Conservation (phyloP, 2,888 invertebrate genomes). For the Beris morrisii region DNA sequence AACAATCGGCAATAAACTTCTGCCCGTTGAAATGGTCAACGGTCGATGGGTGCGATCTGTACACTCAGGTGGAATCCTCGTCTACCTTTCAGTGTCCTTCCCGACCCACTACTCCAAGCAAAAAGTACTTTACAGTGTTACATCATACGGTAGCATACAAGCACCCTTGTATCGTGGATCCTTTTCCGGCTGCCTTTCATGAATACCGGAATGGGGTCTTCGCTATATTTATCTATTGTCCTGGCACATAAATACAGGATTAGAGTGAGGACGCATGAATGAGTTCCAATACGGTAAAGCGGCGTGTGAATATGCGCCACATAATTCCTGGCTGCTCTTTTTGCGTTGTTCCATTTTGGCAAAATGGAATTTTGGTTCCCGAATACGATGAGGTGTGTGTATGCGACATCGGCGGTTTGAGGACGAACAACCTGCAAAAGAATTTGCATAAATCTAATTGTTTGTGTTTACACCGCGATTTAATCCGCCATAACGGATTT, state of each 20-base stretch:
- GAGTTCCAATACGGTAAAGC: conserved; percentile 34
- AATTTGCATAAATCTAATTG: conserved; percentile 40
- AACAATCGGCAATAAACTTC: conserved; percentile 45
- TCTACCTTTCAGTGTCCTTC: neutral
- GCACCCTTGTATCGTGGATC: conserved; percentile 2
- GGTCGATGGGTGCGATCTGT: conserved; percentile 2
- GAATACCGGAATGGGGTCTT: conserved; percentile 11
- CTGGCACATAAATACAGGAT: conserved; percentile 40
- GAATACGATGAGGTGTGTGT: conserved; percentile 2
- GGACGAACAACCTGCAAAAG: conserved; percentile 36
- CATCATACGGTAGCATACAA: too few relatives aligned
- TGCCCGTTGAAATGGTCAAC: conserved; percentile 39
- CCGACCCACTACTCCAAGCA: neutral
- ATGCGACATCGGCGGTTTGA: conserved; percentile 7
- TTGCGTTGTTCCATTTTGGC: conserved; percentile 14
- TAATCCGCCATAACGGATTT: conserved; percentile 38
- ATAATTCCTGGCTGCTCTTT: conserved; percentile 36
- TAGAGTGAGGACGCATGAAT: conserved; percentile 39
- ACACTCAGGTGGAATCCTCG: conserved; percentile 14
- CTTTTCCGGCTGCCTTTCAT: neutral
- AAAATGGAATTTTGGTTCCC: conserved; percentile 3
- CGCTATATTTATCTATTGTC: conserved; percentile 39
- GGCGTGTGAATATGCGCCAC: conserved; percentile 33
- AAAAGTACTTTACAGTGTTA: conserved; percentile 13
- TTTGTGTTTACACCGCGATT: conserved; percentile 39